phyloP scores from a whole-genome alignment of 1,140 invertebrate genomes.

The Mactra quadrangularis region DNA sequence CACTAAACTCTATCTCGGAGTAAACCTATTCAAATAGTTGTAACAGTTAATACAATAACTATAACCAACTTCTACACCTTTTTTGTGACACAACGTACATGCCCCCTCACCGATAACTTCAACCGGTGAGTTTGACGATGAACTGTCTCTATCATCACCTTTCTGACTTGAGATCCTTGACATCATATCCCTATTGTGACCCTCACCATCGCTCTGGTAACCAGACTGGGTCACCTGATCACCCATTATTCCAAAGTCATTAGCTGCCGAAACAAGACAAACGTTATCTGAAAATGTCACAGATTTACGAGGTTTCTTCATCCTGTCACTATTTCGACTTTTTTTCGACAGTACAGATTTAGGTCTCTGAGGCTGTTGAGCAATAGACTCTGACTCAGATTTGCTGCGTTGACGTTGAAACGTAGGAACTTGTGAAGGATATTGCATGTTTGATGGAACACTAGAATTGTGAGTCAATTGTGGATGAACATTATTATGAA shows the following conservation, averaged over 20 bases:
- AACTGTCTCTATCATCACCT: slow-evolving; percentile 51
- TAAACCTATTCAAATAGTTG: slow-evolving; percentile 52
- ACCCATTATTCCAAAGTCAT: neutral
- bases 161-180: slow-evolving; percentile 5
- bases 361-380: slow-evolving; percentile 31
- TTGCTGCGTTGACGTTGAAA: slow-evolving; percentile 55
- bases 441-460: neutral
- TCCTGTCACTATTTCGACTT: slow-evolving; percentile 17
- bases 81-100: slow-evolving; percentile 59
- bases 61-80: slow-evolving; percentile 39
- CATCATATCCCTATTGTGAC: neutral
- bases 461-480: neutral
- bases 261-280: slow-evolving; percentile 41
- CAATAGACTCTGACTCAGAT: slow-evolving; percentile 51
- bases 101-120: slow-evolving; percentile 26
- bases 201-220: slow-evolving; percentile 22
- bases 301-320: slow-evolving; percentile 52
- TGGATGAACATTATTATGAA: neutral
- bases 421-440: neutral
- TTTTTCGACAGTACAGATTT: slow-evolving; percentile 52
- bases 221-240: slow-evolving; percentile 13
- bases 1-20: slow-evolving; percentile 2
- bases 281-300: slow-evolving; percentile 54
- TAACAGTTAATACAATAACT: slow-evolving; percentile 61
- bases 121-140: slow-evolving; percentile 42